These are phyloP conservation scores for Cataglyphis livida DNA, from an alignment of 2,888 invertebrate species.

Conservation along the genomic window DNA sequence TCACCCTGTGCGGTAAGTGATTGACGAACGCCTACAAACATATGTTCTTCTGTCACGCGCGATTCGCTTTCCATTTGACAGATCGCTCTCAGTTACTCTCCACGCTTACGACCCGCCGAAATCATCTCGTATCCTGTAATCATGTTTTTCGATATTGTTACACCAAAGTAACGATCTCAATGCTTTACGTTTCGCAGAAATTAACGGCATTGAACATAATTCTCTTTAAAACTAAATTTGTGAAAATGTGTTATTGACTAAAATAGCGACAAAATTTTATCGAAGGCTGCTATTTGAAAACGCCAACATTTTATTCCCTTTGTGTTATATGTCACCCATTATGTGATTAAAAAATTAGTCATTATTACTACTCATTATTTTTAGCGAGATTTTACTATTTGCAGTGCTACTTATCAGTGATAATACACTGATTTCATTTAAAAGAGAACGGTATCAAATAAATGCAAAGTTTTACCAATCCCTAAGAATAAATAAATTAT, in stretches of 20 bases:
- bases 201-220: not conserved
- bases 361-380: not conserved
- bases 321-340: not conserved
- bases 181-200: constrained; percentile 12
- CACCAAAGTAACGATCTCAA: constrained; percentile 23
- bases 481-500: not conserved
- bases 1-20: constrained; percentile 56
- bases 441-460: not conserved
- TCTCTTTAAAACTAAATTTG: not conserved
- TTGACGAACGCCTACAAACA: constrained; percentile 59
- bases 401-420: not conserved
- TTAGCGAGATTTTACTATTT: not conserved
- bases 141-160: constrained; percentile 2
- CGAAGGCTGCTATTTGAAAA: not conserved
- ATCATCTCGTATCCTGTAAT: constrained; percentile 9
- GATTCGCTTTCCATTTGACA: constrained; percentile 55
- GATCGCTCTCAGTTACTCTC: constrained; percentile 53
- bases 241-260: not conserved
- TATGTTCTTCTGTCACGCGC: constrained; percentile 44
- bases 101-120: constrained; percentile 1
- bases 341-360: not conserved
- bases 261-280: not conserved
- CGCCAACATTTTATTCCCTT: not conserved
- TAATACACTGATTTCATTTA: not conserved
- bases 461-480: no score